A percentile compares a stretch with the other conserved stretches of the same genome.
Evolutionary conservation across 2,113 vertebrate genomes (phyloP).

Genomic region (Xiphorhynchus elegans): DNA sequence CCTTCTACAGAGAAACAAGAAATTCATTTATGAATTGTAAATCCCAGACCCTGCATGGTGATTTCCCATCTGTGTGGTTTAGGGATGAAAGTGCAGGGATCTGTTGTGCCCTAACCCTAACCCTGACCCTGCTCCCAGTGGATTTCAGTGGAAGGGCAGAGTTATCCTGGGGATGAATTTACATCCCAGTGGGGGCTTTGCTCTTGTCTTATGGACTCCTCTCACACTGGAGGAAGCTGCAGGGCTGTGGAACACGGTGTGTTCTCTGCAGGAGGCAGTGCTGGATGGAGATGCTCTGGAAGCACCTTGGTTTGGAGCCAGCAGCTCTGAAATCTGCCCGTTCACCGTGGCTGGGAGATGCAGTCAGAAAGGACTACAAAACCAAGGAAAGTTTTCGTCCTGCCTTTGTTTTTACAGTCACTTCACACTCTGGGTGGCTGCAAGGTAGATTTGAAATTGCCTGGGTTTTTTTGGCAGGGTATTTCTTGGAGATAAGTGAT

Average conservation of each 20-base stretch:
- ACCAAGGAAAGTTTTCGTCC: not conserved
- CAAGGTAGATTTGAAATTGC: not conserved
- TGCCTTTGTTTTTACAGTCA: not conserved
- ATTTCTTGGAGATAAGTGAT: not conserved
- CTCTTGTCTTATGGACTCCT: not conserved
- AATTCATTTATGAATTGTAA: conserved; percentile 34
- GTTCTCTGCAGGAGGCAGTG: fast-evolving
- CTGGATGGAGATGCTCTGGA: not conserved
- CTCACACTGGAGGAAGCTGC: not conserved
- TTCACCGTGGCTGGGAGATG: fast-evolving
- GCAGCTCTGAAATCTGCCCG: not conserved
- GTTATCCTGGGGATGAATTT: not conserved
- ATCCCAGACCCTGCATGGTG: not conserved
- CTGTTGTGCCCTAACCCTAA: fast-evolving
- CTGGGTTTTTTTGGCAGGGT: not conserved
- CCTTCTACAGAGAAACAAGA: not conserved
- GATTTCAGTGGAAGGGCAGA: not conserved
- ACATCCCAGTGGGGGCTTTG: not conserved
- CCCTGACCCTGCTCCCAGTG: not conserved
- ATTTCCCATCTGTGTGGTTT: conserved; percentile 39
- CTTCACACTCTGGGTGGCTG: fast-evolving
- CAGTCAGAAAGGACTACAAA: not conserved
- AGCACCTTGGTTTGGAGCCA: not conserved
- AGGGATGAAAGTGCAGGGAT: not conserved
- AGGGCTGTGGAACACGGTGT: fast-evolving